Conservation (phyloP, 2,888 invertebrate species). For the Agrotis ipsilon region DNA sequence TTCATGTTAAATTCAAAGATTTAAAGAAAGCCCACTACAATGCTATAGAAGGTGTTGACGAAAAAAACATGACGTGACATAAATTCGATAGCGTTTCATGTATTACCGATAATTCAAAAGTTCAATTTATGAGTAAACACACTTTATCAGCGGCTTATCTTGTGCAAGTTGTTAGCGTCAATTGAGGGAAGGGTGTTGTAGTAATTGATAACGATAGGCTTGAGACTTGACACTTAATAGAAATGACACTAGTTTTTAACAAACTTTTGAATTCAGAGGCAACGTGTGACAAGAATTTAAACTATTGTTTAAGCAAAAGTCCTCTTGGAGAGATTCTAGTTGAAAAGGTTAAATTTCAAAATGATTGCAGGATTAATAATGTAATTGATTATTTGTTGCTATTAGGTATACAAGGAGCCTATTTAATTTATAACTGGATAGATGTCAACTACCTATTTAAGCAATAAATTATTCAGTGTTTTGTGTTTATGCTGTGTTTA, state of each 20-base stretch:
- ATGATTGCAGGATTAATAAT: neutral
- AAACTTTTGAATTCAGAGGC: neutral
- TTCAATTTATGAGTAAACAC: constrained; percentile 32
- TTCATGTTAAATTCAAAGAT: neutral
- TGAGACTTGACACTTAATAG: constrained; percentile 9
- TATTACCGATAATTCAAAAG: constrained; percentile 35
- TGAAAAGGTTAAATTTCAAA: neutral
- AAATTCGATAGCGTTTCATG: constrained; percentile 21
- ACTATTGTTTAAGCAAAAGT: neutral
- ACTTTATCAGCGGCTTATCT: constrained; percentile 53
- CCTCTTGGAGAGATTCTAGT: neutral
- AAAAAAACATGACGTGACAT: constrained; percentile 21
- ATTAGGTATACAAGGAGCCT: neutral
- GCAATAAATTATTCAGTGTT: neutral
- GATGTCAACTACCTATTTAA: no score
- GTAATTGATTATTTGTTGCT: neutral
- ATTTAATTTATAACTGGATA: neutral
- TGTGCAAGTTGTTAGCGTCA: constrained; percentile 43
- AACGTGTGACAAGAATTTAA: no score
- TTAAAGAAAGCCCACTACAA: neutral
- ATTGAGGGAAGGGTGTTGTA: constrained; percentile 43
- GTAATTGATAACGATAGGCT: constrained; percentile 44
- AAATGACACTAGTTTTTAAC: constrained; percentile 3
- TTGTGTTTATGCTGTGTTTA: neutral
- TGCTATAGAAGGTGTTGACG: neutral